These are phyloP conservation scores for Myotis planiceps DNA, from an alignment of 2,797 vertebrate genomes.

Conservation along the genomic window DNA sequence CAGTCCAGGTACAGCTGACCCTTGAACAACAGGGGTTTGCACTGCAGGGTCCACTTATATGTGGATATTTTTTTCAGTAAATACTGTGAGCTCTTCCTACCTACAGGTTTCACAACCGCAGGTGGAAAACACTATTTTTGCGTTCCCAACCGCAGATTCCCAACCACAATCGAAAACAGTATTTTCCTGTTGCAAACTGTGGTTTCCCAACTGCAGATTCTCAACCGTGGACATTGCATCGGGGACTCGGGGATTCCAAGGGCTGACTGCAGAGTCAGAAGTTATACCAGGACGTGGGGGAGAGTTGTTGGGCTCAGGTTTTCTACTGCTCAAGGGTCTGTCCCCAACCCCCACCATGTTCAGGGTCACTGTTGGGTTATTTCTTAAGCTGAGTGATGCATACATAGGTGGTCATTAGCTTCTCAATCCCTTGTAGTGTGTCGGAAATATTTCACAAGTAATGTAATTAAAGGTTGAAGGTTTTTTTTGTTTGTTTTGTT, in stretches of 20 bases:
- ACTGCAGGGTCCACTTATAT: not conserved
- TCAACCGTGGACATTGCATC: not conserved
- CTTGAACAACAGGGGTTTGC: not conserved
- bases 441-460: constrained; percentile 13
- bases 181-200: not conserved
- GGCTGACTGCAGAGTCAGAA: not conserved
- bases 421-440: not conserved
- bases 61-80: not conserved
- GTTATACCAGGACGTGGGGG: not conserved
- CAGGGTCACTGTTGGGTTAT: not conserved
- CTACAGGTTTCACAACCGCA: not conserved
- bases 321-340: not conserved
- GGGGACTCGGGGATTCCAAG: not conserved
- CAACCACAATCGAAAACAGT: not conserved
- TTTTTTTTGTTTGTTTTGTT: not conserved
- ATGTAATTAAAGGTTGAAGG: not conserved
- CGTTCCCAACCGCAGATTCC: not conserved
- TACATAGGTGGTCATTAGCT: not conserved
- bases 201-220: not conserved
- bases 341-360: too few relatives aligned
- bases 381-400: not conserved
- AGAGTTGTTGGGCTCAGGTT: not conserved
- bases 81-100: not conserved
- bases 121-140: not conserved
- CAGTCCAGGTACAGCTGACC: not conserved